Evolutionary conservation across 1,140 invertebrate genomes (phyloP).

Genomic region (Drosophila nikananu): DNA sequence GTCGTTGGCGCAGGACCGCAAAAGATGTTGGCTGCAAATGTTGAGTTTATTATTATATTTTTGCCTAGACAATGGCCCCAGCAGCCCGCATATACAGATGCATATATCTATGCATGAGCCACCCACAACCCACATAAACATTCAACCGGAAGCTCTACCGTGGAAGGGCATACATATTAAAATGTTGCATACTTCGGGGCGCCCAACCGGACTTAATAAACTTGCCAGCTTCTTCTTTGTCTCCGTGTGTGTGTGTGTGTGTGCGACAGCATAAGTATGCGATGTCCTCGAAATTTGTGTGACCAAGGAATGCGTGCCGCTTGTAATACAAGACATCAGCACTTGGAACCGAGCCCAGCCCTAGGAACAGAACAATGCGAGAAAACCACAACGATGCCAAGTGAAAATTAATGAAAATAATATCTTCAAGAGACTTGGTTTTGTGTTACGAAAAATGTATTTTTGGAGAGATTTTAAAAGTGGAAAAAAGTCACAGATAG

Average conservation of each 20-base stretch:
- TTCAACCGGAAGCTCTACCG: constrained; percentile 3
- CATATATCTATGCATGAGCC: constrained; percentile 5
- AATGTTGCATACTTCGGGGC: constrained; percentile 73
- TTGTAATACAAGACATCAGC: constrained; percentile 70
- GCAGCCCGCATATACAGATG: background rate
- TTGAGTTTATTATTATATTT: constrained; percentile 70
- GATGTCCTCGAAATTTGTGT: constrained; percentile 57
- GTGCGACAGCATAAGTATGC: constrained; percentile 9
- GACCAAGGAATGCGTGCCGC: constrained; percentile 67
- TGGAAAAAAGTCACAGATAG: background rate
- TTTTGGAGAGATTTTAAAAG: background rate
- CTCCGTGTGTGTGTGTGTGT: constrained; percentile 7
- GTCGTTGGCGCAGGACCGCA: constrained; percentile 52
- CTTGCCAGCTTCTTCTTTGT: constrained; percentile 46
- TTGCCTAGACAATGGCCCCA: constrained; percentile 47
- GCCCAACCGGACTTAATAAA: constrained; percentile 75
- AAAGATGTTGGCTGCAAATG: constrained; percentile 66
- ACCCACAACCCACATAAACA: constrained; percentile 22
- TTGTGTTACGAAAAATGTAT: background rate
- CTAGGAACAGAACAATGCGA: constrained; percentile 2
- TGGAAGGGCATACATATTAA: constrained; percentile 71
- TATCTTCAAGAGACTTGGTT: background rate
- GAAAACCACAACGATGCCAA: constrained; percentile 9
- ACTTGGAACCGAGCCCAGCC: constrained; percentile 5
- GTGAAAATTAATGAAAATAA: constrained; percentile 6